A percentile compares a stretch with the other conserved stretches of the same genome.
phyloP scores from a whole-genome alignment of 2,113 vertebrate genomes.

The Zeus faber region DNA sequence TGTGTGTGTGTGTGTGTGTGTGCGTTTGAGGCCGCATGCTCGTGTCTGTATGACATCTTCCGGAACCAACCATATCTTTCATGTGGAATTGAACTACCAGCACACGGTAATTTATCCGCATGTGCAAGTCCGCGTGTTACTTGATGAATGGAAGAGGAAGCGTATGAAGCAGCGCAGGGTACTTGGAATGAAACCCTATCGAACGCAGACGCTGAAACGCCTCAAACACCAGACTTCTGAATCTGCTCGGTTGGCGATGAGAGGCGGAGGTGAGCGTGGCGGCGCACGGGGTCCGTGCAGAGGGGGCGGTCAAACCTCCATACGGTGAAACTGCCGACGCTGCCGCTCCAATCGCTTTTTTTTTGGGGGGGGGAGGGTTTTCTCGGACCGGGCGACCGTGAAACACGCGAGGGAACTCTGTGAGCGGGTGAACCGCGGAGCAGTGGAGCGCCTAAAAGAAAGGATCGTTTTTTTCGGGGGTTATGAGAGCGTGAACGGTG shows the following conservation, averaged over 20 bases:
- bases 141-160: not conserved
- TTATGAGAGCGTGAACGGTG: no score
- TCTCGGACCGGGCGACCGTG: no score
- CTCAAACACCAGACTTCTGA: no score
- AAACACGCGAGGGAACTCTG: no score
- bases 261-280: not conserved
- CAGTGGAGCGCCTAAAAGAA: no score
- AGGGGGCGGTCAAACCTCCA: not conserved
- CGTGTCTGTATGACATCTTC: conserved; percentile 12
- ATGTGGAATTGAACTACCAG: conserved; percentile 44
- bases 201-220: no score
- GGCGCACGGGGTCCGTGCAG: not conserved
- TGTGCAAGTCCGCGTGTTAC: conserved; percentile 15
- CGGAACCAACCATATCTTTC: conserved; percentile 25
- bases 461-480: no score
- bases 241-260: not conserved
- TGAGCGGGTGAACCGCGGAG: no score
- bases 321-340: no score
- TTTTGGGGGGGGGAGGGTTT: no score
- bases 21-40: not conserved
- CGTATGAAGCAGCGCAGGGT: not conserved
- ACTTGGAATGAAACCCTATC: no score
- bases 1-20: conserved; percentile 1
- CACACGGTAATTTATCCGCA: conserved; percentile 28
- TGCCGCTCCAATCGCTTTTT: no score